These are phyloP conservation scores for Dolichomitus sp. DNA, from an alignment of 2,888 invertebrate genomes.

Conservation along the genomic window DNA sequence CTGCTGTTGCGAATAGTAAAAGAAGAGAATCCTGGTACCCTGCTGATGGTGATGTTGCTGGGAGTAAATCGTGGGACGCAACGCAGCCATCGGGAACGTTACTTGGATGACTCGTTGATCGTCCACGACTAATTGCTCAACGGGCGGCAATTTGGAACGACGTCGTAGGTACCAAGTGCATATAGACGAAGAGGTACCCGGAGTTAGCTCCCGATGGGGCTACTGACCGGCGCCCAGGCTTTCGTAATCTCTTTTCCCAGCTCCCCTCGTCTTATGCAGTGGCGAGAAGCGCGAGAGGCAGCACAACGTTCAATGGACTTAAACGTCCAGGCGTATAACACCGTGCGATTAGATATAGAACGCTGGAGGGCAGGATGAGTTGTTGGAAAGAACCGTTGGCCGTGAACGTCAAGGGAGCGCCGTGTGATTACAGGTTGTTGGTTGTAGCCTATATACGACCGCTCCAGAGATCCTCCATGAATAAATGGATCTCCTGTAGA, in stretches of 20 bases:
- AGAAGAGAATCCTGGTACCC: slow-evolving; percentile 9
- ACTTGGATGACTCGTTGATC: slow-evolving; percentile 48
- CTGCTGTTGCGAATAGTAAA: slow-evolving; percentile 16
- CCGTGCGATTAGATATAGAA: slow-evolving; percentile 67
- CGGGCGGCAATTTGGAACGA: slow-evolving; percentile 60
- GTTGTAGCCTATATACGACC: slow-evolving; percentile 46
- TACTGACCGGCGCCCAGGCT: slow-evolving; percentile 43
- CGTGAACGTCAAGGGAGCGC: slow-evolving; percentile 62
- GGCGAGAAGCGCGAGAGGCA: slow-evolving; percentile 22
- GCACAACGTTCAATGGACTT: slow-evolving; percentile 38
- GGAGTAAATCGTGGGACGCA: slow-evolving; percentile 42
- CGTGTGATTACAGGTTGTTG: slow-evolving; percentile 66
- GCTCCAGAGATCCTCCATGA: slow-evolving; percentile 51
- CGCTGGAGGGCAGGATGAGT: slow-evolving; percentile 64
- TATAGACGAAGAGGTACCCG: slow-evolving; percentile 19
- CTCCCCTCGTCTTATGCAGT: background rate
- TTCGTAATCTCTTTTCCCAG: slow-evolving; percentile 46
- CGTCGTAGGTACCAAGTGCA: slow-evolving; percentile 1
- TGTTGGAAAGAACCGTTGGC: slow-evolving; percentile 62
- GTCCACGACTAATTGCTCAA: slow-evolving; percentile 62
- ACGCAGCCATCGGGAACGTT: slow-evolving; percentile 17
- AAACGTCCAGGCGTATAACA: slow-evolving; percentile 54
- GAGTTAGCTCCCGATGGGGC: slow-evolving; percentile 27
- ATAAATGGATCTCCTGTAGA: slow-evolving; percentile 55
- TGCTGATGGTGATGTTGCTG: background rate